phyloP scores from a whole-genome alignment of 2,113 vertebrate species.

The Raja brachyura region DNA sequence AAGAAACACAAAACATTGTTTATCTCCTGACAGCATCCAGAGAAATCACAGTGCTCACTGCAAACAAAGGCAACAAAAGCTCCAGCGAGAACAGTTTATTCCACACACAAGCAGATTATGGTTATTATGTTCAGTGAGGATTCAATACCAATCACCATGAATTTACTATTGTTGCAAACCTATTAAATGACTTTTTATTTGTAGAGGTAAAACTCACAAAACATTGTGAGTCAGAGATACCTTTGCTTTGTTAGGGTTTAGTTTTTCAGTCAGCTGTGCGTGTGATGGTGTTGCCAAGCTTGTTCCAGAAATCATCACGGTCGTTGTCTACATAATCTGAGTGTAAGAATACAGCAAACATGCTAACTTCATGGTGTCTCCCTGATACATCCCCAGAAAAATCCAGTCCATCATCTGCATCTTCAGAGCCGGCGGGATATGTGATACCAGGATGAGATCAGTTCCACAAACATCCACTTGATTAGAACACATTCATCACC shows the following conservation, averaged over 20 bases:
- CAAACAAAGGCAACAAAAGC: background rate
- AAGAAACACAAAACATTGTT: constrained; percentile 23
- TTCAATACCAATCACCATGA: background rate
- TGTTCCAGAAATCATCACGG: background rate
- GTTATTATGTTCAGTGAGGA: background rate
- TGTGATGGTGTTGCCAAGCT: background rate
- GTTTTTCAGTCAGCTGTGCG: background rate
- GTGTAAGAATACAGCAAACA: too few species aligned
- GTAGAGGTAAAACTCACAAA: background rate
- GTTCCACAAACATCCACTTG: too few species aligned
- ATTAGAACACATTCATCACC: too few species aligned
- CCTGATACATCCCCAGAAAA: too few species aligned
- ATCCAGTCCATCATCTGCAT: too few species aligned
- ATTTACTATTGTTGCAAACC: background rate
- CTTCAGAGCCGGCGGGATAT: too few species aligned
- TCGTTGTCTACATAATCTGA: background rate
- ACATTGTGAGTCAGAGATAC: background rate
- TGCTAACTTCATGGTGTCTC: too few species aligned
- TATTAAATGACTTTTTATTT: background rate
- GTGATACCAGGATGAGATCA: too few species aligned
- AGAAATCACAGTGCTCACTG: background rate
- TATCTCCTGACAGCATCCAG: constrained; percentile 10
- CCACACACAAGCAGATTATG: background rate
- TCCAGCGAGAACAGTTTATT: background rate
- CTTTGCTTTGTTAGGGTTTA: background rate